Conservation (phyloP, 2,113 vertebrate genomes). For the Chionodraco myersi region DNA sequence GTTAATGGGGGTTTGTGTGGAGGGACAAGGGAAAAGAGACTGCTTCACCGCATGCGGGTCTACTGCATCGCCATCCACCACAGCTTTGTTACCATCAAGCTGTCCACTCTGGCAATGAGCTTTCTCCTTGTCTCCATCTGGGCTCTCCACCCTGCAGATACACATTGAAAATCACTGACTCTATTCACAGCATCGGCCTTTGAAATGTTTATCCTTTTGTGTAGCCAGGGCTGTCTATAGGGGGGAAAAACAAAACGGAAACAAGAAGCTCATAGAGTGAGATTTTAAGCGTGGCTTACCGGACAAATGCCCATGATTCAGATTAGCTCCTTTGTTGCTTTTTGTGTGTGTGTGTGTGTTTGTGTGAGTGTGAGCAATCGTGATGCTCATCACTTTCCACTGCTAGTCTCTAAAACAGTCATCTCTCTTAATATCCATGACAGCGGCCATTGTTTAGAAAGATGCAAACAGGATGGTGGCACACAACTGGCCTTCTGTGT, state of each 20-base stretch:
- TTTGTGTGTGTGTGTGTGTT: neutral
- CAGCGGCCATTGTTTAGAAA: conserved; percentile 73
- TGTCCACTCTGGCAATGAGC: conserved; percentile 76
- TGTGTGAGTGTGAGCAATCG: conserved; percentile 26
- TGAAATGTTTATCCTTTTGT: conserved; percentile 82
- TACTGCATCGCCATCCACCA: conserved; percentile 61
- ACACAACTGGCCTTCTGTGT: conserved; percentile 74
- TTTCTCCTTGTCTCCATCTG: conserved; percentile 77
- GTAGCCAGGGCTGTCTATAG: conserved; percentile 48
- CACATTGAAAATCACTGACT: conserved; percentile 76
- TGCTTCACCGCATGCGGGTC: conserved; percentile 47
- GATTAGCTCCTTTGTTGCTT: conserved; percentile 74
- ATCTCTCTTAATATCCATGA: conserved; percentile 75
- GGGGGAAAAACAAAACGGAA: conserved; percentile 52
- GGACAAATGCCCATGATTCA: conserved; percentile 79
- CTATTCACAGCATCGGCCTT: conserved; percentile 70
- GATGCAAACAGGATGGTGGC: conserved; percentile 79
- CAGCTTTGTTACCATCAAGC: conserved; percentile 78
- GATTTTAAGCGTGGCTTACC: conserved; percentile 71
- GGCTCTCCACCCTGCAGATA: conserved; percentile 69
- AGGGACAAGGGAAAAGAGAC: conserved; percentile 21
- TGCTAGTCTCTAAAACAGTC: conserved; percentile 70
- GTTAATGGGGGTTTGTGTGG: conserved; percentile 16
- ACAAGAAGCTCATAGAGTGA: conserved; percentile 72
- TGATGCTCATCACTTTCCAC: conserved; percentile 69